These are phyloP conservation scores for Ochotona curzoniae DNA, from an alignment of 2,113 vertebrate genomes.

Conservation along the genomic window DNA sequence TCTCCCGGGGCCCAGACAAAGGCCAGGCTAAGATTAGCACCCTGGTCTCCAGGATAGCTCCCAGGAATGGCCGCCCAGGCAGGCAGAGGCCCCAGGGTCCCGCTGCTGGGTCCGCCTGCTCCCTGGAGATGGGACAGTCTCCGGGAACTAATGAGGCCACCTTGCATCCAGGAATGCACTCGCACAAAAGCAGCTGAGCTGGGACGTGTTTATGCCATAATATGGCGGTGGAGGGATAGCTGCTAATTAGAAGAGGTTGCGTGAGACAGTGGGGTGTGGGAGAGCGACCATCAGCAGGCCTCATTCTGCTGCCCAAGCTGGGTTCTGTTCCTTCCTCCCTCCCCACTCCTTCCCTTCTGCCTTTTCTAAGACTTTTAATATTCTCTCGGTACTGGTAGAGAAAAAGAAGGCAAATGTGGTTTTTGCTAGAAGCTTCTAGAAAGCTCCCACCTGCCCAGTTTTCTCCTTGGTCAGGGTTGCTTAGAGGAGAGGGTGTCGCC, in stretches of 20 bases:
- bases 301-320: not conserved
- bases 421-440: not conserved
- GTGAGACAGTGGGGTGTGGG: not conserved
- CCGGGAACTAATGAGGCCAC: constrained; percentile 76
- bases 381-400: not conserved
- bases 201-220: not conserved
- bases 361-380: not conserved
- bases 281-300: not conserved
- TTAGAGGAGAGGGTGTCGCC: not conserved
- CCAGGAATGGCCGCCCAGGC: constrained; percentile 67
- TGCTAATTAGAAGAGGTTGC: constrained; percentile 69
- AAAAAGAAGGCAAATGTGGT: not conserved
- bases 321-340: not conserved
- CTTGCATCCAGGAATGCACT: constrained; percentile 73
- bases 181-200: constrained; percentile 65
- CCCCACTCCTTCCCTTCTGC: not conserved
- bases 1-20: constrained; percentile 64
- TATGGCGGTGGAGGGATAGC: not conserved
- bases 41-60: constrained; percentile 63
- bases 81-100: too few relatives aligned
- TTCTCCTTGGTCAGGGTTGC: not conserved
- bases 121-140: constrained; percentile 71
- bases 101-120: constrained; percentile 30
- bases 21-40: constrained; percentile 77
- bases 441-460: not conserved